Conservation (phyloP, 2,113 vertebrate genomes). For the Cepphus grylle region DNA sequence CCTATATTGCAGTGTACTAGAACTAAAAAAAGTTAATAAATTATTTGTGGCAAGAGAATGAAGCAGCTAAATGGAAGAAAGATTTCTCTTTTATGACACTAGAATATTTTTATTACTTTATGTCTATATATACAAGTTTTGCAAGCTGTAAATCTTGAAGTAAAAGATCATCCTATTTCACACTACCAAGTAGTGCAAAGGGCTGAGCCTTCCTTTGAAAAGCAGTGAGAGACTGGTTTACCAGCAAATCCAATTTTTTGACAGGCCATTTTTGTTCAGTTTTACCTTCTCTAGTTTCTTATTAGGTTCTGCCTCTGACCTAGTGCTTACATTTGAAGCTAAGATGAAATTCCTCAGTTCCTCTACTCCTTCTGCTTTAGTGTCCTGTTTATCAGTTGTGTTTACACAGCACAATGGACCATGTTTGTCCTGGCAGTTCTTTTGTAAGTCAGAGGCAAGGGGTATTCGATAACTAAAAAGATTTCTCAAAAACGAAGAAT, state of each 20-base stretch:
- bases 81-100: not conserved
- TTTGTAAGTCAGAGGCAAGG: not conserved
- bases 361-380: not conserved
- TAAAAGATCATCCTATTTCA: not conserved
- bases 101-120: not conserved
- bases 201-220: not conserved
- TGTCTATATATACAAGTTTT: not conserved
- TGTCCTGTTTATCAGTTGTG: not conserved
- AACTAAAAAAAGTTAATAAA: not conserved
- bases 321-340: not conserved
- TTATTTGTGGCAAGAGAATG: not conserved
- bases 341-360: not conserved
- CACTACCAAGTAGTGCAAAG: not conserved
- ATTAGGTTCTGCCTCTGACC: not conserved
- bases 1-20: not conserved
- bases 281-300: not conserved
- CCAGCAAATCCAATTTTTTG: not conserved
- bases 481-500: not conserved
- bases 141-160: not conserved
- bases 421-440: not conserved
- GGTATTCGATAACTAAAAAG: not conserved
- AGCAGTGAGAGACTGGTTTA: not conserved
- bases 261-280: not conserved
- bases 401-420: not conserved
- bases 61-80: not conserved